Percentiles rank a stretch among this genome's conserved stretches.
Evolutionary conservation across 1,140 invertebrate genomes (phyloP).

Genomic region (Glossosoma conforme): DNA sequence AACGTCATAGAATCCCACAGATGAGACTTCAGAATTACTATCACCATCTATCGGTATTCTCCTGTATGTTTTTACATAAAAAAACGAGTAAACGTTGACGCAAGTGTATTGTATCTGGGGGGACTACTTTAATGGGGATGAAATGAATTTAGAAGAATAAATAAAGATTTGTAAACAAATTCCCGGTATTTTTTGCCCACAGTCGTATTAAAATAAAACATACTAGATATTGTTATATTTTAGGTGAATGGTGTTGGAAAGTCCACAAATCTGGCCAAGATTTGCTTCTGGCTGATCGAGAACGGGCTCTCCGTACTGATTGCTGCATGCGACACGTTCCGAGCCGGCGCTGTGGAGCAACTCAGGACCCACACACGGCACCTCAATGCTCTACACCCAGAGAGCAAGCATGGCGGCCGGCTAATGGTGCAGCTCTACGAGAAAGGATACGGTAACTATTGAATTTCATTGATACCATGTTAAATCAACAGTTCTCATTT

Average conservation of each 20-base stretch:
- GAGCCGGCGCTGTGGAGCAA: constrained; percentile 98
- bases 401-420: constrained; percentile 61
- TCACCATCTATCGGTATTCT: too few relatives aligned
- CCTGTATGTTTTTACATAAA: too few relatives aligned
- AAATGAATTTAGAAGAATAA: too few relatives aligned
- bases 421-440: constrained; percentile 94
- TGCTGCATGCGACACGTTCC: constrained; percentile 98
- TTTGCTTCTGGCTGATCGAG: constrained; percentile 99
- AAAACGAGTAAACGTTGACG: too few relatives aligned
- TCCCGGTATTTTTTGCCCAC: too few relatives aligned
- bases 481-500: too few relatives aligned
- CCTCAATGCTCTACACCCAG: constrained; percentile 90
- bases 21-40: too few relatives aligned
- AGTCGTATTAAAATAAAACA: too few relatives aligned
- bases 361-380: constrained; percentile 91
- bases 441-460: constrained; percentile 81
- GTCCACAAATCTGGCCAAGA: constrained; percentile 99
- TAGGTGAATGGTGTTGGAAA: constrained; percentile 96
- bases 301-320: constrained; percentile 95
- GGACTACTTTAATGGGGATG: too few relatives aligned
- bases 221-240: constrained; percentile 13
- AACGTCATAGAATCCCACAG: too few relatives aligned
- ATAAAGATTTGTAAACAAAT: too few relatives aligned
- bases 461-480: background rate
- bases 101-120: too few relatives aligned